A percentile compares a stretch with the other conserved stretches of the same genome.
Evolutionary conservation across 2,113 vertebrate genomes (phyloP).

Genomic region (Spheniscus mendiculus): DNA sequence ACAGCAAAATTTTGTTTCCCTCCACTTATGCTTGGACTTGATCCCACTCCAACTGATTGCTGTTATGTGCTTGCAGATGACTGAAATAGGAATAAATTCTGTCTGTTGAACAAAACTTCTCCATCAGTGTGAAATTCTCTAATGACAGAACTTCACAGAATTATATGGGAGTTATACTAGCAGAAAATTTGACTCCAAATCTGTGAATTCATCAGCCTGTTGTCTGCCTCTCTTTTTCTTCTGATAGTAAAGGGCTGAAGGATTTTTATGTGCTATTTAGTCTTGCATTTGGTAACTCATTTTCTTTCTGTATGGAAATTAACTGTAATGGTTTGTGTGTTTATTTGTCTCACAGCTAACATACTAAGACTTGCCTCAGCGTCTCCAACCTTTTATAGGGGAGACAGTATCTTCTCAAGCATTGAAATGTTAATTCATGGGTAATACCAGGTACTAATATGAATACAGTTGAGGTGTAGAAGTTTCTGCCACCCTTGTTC

Average conservation of each 20-base stretch:
- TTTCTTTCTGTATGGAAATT: neutral
- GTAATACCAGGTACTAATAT: neutral
- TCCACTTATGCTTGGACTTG: neutral
- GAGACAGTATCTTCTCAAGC: neutral
- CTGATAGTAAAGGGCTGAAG: neutral
- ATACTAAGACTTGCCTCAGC: neutral
- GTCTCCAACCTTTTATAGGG: neutral
- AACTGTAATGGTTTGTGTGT: neutral
- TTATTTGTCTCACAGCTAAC: neutral
- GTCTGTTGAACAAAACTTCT: slow-evolving; percentile 10
- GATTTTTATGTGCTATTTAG: neutral
- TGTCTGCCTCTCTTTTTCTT: neutral
- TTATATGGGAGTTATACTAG: neutral
- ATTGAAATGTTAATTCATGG: neutral
- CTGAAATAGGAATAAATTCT: slow-evolving; percentile 26
- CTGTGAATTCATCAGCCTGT: neutral
- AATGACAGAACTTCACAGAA: neutral
- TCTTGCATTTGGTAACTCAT: neutral
- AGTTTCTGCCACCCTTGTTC: neutral
- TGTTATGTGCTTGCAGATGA: slow-evolving; percentile 9
- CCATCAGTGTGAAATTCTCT: slow-evolving; percentile 5
- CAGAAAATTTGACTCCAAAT: neutral
- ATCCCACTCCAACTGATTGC: neutral
- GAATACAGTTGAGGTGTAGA: neutral
- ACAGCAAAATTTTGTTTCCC: neutral